Conservation (phyloP, 2,888 invertebrate genomes). For the Hanleya hanleyi region DNA sequence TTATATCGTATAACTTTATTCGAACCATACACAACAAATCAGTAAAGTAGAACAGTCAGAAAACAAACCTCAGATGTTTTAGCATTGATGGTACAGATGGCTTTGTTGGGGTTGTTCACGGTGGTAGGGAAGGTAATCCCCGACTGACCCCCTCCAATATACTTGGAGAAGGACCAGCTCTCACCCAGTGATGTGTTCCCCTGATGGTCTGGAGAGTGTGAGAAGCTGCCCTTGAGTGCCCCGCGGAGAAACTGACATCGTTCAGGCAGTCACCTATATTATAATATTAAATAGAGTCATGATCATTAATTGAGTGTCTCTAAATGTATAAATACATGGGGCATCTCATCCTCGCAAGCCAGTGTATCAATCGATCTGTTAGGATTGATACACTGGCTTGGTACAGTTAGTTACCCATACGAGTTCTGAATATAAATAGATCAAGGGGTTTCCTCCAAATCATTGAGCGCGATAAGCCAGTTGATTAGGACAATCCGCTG, state of each 20-base stretch:
- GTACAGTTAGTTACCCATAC: too few relatives aligned
- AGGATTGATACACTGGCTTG: too few relatives aligned
- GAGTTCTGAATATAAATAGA: too few relatives aligned
- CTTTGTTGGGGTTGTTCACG: slow-evolving; percentile 80
- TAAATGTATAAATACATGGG: too few relatives aligned
- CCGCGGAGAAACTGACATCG: slow-evolving; percentile 70
- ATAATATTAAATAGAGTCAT: slow-evolving; percentile 14
- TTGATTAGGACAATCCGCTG: too few relatives aligned
- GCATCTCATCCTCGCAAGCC: too few relatives aligned
- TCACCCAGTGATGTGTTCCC: slow-evolving; percentile 54
- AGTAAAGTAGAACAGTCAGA: background rate
- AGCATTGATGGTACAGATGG: slow-evolving; percentile 81
- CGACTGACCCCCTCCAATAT: slow-evolving; percentile 67
- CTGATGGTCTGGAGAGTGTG: slow-evolving; percentile 19
- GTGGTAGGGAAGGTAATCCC: slow-evolving; percentile 52
- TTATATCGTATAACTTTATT: too few relatives aligned
- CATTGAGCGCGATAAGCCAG: too few relatives aligned
- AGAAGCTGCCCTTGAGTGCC: slow-evolving; percentile 47
- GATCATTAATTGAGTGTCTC: background rate
- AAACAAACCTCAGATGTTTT: slow-evolving; percentile 78
- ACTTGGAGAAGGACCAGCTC: slow-evolving; percentile 76
- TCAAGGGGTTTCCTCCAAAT: too few relatives aligned
- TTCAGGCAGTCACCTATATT: slow-evolving; percentile 69
- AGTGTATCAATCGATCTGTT: too few relatives aligned
- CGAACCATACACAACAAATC: too few relatives aligned